Conservation (phyloP, 2,797 vertebrate species). For the Protonibea diacanthus region DNA sequence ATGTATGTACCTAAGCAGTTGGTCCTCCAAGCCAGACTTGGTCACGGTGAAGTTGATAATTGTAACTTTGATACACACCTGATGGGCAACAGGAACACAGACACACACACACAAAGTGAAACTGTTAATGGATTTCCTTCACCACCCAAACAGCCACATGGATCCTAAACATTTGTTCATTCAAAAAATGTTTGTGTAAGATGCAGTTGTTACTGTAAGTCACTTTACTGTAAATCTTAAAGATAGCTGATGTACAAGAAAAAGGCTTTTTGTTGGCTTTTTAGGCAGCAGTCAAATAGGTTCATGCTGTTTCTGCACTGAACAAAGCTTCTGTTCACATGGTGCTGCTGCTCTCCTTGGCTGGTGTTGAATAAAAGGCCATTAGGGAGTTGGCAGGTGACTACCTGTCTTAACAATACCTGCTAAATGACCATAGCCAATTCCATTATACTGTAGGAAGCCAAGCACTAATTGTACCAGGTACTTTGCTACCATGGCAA, state of each 20-base stretch:
- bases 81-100: conserved; percentile 24
- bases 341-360: conserved; percentile 8
- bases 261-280: not conserved
- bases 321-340: conserved; percentile 9
- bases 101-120: not conserved
- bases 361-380: conserved; percentile 13
- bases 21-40: conserved; percentile 91
- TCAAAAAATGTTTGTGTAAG: not conserved
- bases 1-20: conserved; percentile 88
- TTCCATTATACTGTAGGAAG: conserved; percentile 14
- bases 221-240: not conserved
- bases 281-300: not conserved
- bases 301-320: not conserved
- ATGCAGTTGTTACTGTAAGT: too few species aligned
- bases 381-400: conserved; percentile 6
- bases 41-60: conserved; percentile 94
- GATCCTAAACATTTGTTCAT: not conserved
- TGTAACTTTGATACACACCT: conserved; percentile 95
- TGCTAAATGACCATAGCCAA: not conserved
- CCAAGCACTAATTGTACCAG: not conserved
- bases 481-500: not conserved
- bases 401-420: conserved; percentile 7
- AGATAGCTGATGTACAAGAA: conserved; percentile 4
- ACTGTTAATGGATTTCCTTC: not conserved
- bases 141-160: not conserved